These are phyloP conservation scores for Isurus oxyrinchus DNA, from an alignment of 2,113 vertebrate species.

Conservation along the genomic window DNA sequence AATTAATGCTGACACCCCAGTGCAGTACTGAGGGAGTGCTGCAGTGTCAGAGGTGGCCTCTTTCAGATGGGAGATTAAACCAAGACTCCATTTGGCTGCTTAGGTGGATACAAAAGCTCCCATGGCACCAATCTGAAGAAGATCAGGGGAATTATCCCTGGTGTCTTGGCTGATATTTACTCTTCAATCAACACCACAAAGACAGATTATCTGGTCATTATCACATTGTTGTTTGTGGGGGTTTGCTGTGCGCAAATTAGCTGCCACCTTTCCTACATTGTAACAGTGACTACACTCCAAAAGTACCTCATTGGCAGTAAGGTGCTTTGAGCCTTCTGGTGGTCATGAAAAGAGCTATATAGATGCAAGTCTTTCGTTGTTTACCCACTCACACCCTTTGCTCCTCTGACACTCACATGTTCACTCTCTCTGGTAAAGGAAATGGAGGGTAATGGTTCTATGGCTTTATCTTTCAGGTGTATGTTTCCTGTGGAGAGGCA, in stretches of 20 bases:
- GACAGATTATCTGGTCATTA: neutral
- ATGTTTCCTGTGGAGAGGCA: conserved; percentile 51
- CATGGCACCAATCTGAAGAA: too few species aligned
- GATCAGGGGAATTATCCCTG: neutral
- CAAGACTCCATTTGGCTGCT: too few species aligned
- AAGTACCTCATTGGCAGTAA: neutral
- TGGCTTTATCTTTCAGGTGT: conserved; percentile 43
- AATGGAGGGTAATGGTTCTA: neutral
- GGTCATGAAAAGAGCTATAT: neutral
- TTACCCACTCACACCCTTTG: neutral
- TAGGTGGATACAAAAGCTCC: too few species aligned
- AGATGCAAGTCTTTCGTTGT: neutral
- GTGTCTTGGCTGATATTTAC: neutral
- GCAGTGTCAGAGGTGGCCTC: too few species aligned
- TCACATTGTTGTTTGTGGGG: neutral
- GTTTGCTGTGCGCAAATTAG: neutral
- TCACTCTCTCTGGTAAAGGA: neutral
- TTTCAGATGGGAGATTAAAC: neutral
- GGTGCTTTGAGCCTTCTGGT: neutral
- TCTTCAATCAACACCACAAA: neutral
- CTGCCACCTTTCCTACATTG: neutral
- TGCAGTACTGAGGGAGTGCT: too few species aligned
- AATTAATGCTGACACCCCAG: too few species aligned
- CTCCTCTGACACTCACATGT: neutral
- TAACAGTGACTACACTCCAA: neutral